A percentile compares a stretch with the other conserved stretches of the same genome.
These are phyloP conservation scores for Teinopalpus imperialis DNA, from an alignment of 2,888 invertebrate genomes.

Conservation along the genomic window DNA sequence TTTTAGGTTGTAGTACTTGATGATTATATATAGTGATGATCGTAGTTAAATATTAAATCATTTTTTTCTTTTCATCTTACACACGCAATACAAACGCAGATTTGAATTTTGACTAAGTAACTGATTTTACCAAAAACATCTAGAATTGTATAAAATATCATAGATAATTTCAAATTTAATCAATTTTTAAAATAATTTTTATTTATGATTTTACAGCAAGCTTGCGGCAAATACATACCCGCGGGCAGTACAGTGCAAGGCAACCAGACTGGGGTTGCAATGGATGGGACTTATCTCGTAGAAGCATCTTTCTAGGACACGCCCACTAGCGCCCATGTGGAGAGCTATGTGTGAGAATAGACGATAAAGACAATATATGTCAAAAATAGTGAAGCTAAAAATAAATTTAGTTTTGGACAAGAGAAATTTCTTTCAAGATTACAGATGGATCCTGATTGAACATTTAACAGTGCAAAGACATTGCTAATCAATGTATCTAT, in stretches of 20 bases:
- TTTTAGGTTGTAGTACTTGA: too few species aligned
- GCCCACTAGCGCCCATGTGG: conserved; percentile 60
- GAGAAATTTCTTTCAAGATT: neutral
- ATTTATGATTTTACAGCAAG: conserved; percentile 79
- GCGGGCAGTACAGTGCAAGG: conserved; percentile 90
- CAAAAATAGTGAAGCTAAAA: conserved; percentile 12
- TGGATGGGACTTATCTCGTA: conserved; percentile 93
- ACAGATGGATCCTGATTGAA: neutral
- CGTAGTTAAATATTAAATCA: too few species aligned
- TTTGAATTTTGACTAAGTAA: too few species aligned
- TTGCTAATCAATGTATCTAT: conserved; percentile 32
- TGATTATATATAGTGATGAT: too few species aligned
- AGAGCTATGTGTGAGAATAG: conserved; percentile 61
- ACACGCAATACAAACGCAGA: too few species aligned
- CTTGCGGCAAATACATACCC: conserved; percentile 93
- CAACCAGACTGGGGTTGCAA: conserved; percentile 90
- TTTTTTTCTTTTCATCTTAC: too few species aligned
- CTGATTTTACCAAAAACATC: neutral
- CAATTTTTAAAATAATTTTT: too few species aligned
- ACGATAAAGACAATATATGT: neutral
- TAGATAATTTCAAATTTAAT: too few species aligned
- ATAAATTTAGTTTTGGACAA: conserved; percentile 1
- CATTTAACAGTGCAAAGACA: conserved; percentile 30
- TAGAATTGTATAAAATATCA: neutral
- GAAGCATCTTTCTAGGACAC: conserved; percentile 90